A percentile compares a stretch with the other conserved stretches of the same genome.
Evolutionary conservation across 2,888 invertebrate genomes (phyloP).

Genomic region (Dinocampus coccinellae): DNA sequence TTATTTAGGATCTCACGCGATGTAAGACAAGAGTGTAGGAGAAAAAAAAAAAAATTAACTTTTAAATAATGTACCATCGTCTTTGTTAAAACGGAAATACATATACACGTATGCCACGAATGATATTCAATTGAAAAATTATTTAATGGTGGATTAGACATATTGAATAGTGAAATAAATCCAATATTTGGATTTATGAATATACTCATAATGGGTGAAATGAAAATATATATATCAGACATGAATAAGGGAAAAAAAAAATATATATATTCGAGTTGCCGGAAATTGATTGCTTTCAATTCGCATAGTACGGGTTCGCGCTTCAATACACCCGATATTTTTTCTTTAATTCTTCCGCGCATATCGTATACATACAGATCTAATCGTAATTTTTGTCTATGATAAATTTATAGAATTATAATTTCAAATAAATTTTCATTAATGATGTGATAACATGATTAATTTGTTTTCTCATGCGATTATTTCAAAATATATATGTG

Average conservation of each 20-base stretch:
- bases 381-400: no score
- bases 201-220: background rate
- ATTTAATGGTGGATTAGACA: background rate
- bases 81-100: background rate
- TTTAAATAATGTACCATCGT: background rate
- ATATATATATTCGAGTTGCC: background rate
- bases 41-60: background rate
- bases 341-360: background rate
- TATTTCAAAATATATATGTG: no score
- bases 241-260: background rate
- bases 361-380: no score
- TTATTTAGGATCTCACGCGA: conserved; percentile 8
- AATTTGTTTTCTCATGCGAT: no score
- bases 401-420: no score
- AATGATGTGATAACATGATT: no score
- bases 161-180: background rate
- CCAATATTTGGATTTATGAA: background rate
- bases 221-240: background rate
- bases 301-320: background rate
- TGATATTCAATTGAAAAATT: no score
- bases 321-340: background rate
- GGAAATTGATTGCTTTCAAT: background rate
- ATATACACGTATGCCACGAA: background rate
- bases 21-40: background rate
- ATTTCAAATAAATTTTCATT: no score